Evolutionary conservation across 2,888 invertebrate species (phyloP), one percentile per base, ranked within the genome.

Genomic region (Thelaira solivaga): DNA sequence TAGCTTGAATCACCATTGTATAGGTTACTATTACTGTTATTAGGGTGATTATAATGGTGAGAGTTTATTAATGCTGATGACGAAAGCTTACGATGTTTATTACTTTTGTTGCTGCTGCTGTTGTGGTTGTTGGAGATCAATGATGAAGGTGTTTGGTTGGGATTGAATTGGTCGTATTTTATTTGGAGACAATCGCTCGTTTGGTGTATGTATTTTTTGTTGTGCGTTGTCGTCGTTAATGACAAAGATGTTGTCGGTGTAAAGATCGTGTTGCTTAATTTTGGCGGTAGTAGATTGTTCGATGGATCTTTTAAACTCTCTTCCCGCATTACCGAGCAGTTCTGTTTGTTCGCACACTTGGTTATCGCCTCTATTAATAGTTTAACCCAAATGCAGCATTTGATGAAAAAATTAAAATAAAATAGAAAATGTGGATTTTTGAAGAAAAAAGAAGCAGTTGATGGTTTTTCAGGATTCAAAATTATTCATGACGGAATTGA

Each of bases 111-210:
- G 83, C 45, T 82, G 79, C 57, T 82, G 74, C 68, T 82, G 64
- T 80, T 84, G 80, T 82, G 82, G 82, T 71, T 84, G 83, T 80
- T 84, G 86, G 86, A 86, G 87, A 83, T 88, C 86, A 84, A 82
- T 83, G 85, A 82, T 86, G 85, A 84, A 83, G 81, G 87, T 83
- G 82, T 83, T 83, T 80, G 85, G 84, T 81, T 86, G 83, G 73
- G 84, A 85, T 82, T 83, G 84, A 74, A 82, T 85, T 80, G 85
- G 82, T 84, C 83, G 83, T 71, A 82, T 76, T 75, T 84, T 82
- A 36, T 82, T 80, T 81, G 83, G 73, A 76, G 82, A 82, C 80
- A 81, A 82, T 87, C 88, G 82, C 80, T 83, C 80, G 79, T 81
- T 78, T 76, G 81, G 53, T 80, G 82, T 13, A 78, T 76, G 57